Evolutionary conservation across 2,888 invertebrate genomes (phyloP), one percentile per base, ranked within the genome.

Genomic region (Pharmacophagus antenor): DNA sequence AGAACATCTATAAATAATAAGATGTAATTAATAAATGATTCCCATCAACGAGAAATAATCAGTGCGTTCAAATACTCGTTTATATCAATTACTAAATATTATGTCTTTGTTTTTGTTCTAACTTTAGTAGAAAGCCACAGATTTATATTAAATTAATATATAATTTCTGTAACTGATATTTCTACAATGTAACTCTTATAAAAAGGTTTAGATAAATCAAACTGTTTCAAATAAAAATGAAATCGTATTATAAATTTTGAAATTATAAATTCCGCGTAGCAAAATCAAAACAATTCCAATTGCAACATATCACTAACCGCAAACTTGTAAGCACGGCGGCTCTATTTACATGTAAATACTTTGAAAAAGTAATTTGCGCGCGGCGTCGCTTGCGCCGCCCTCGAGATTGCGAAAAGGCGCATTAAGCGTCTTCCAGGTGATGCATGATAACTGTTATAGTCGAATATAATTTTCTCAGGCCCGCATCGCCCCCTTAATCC

Each of bases 291-390:
- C 17, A 51, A 49, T 54, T 23, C 47, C 31, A 58, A 66, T 61
- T 64, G 62, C 53, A 67, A 37, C n/a, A n/a, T 37, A 70, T 71
- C 69, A 76, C 72, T 72, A 61, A 76, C 77, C 76, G 67, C 80
- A 75, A 79, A 83, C 74, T 80, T 76, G 75, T 70, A 70, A 76
- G 76, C 74, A 76, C 68, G 63, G 76, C 49, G 76, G 76, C 82
- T 88, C 89, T 90, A 90, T 90, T 90, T 89, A 86, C 88, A 88
- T 89, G 88, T 89, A 88, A 90, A 90, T 90, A 90, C 89, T 88
- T 88, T 85, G 89, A 88, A 88, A 90, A 90, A 90, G 89, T 90
- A 90, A 90, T 90, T 88, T 87, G 81, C 84, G 83, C 85, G 72
- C 77, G 72, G 79, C 82, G 76, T 81, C 85, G 79, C 74, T 70